phyloP scores from a whole-genome alignment of 2,113 vertebrate species.

The Accipiter cooperii region DNA sequence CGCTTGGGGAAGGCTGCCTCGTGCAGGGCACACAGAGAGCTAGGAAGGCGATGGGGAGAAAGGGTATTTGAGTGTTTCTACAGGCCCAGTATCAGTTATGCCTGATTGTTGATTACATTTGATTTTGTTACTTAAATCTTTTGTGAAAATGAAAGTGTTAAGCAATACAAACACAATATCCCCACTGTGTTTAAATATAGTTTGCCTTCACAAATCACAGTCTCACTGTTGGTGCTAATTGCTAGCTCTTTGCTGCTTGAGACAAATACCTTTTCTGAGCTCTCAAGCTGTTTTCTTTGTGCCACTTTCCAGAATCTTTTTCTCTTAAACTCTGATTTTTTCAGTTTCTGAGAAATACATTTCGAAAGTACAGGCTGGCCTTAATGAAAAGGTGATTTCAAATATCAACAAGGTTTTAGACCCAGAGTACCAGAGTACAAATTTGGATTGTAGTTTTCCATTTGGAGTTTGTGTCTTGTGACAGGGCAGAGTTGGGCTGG shows the following conservation, averaged over 20 bases:
- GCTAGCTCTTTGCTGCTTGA: background rate
- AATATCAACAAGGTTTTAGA: background rate
- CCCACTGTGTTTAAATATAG: background rate
- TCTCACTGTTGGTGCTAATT: background rate
- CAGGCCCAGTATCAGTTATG: background rate
- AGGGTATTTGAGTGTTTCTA: background rate
- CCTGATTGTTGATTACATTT: background rate
- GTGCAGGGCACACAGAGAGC: background rate
- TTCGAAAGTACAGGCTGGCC: background rate
- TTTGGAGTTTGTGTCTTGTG: background rate
- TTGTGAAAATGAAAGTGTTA: background rate
- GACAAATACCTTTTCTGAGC: background rate
- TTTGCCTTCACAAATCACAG: constrained; percentile 17
- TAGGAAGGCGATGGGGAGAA: background rate
- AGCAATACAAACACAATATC: background rate
- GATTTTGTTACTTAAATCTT: background rate
- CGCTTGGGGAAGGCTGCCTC: background rate
- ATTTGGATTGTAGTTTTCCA: background rate
- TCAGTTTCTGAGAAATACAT: background rate
- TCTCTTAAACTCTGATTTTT: background rate
- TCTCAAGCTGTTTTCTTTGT: background rate
- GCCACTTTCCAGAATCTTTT: background rate
- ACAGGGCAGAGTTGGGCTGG: background rate
- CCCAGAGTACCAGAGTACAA: background rate
- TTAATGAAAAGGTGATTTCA: background rate